Base-by-base conservation (phyloP, 2,888 invertebrate genomes). In the Himalopsyche kuldschensis region DNA sequence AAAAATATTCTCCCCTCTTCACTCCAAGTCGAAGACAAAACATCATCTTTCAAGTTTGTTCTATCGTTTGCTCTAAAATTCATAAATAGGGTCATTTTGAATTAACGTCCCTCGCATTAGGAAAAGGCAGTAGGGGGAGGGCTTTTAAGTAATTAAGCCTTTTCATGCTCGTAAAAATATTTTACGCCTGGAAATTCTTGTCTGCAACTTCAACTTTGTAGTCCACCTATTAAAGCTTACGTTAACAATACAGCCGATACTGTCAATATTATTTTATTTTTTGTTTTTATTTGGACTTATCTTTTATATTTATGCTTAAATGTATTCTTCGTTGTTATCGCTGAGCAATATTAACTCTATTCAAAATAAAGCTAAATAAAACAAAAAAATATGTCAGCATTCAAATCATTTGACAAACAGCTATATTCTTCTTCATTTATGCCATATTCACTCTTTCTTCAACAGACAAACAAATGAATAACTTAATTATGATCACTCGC, bases 141-240 rank as follows among this genome's bases (percentile, higher is more conserved):
- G 85, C 84, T 86, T 85, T 86, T 86, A 86, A 86, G 85, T 84
- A 86, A 86, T 86, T 86, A 86, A 86, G 86, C 86, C 81, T 85
- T 84, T 85, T 84, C 41, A 76, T 83, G 86, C 83, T 83, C 80
- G 83, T 86, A 86, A 86, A 86, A 86, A 86, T 86, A 84, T 84
- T 84, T 84, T 82, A 82, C 85, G 81, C 20, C 55, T 55, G 20
- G 20, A 55, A 55, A 55, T 55, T 55, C 55, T 55, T 55, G 20
- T 5, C 55, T 55, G 55, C 77, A 80, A 78, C 75, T 83, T 83
- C 48, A 78, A 63, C 80, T 81, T 84, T 77, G 82, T 80, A 83
- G 80, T 76, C 46, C 78, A 75, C 79, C 79, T 75, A 47, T 79
- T 63, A 79, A 75, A 75, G 55, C 75, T 31, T 24, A 32, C 15